These are phyloP conservation scores for Mormyrops attenuatus DNA, from an alignment of 2,797 vertebrate genomes.

Conservation along the genomic window DNA sequence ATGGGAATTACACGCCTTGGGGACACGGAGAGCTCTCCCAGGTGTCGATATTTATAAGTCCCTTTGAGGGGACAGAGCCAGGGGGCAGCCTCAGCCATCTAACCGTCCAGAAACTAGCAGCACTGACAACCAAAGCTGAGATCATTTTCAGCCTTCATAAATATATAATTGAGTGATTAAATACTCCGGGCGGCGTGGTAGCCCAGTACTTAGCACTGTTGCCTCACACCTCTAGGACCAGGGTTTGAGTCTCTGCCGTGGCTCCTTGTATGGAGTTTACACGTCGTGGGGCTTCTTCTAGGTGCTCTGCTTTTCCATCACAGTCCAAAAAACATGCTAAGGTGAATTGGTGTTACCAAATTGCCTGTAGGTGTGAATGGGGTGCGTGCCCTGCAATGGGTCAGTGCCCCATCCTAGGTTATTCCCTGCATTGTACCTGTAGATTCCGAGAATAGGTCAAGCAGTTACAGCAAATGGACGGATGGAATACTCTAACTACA, in stretches of 20 bases:
- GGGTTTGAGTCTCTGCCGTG: background rate
- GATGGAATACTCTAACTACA: background rate
- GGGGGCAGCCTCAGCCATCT: background rate
- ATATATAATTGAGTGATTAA: background rate
- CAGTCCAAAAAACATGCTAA: background rate
- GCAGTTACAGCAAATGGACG: background rate
- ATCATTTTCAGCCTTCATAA: background rate
- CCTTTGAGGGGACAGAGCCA: background rate
- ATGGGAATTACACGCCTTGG: slow-evolving; percentile 54
- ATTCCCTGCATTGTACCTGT: background rate
- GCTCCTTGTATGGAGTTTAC: background rate
- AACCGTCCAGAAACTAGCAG: background rate
- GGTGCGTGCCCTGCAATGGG: background rate
- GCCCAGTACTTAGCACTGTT: background rate
- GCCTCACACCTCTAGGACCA: background rate
- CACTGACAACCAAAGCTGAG: background rate
- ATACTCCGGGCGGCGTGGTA: background rate
- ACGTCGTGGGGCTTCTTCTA: background rate
- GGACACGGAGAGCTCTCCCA: slow-evolving; percentile 46
- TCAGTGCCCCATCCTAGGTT: background rate
- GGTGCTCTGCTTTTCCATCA: background rate
- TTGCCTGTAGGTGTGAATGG: background rate
- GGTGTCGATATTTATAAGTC: slow-evolving; percentile 9
- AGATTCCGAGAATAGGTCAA: background rate
- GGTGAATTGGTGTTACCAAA: background rate